phyloP scores from a whole-genome alignment of 2,888 invertebrate species.

The Melanotus villosus region DNA sequence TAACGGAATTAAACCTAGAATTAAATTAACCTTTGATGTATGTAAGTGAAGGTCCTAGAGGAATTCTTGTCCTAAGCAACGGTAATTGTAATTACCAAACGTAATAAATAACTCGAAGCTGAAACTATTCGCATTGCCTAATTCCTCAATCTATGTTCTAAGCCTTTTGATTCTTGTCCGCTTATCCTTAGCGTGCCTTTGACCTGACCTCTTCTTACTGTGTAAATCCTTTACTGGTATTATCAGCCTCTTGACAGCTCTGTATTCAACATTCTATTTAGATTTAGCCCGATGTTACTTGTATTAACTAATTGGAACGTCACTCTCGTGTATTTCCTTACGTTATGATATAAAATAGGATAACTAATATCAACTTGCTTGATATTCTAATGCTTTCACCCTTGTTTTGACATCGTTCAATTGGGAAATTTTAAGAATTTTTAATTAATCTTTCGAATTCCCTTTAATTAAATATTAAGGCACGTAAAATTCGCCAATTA shows the following conservation, averaged over 20 bases:
- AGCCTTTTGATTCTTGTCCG: constrained; percentile 18
- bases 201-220: constrained; percentile 16
- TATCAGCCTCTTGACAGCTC: constrained; percentile 14
- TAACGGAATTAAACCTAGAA: no score
- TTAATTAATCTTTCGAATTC: no score
- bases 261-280: constrained; percentile 11
- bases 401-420: no score
- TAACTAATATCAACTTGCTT: background rate
- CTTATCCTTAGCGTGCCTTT: constrained; percentile 16
- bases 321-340: background rate
- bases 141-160: constrained; percentile 10
- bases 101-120: background rate
- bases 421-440: no score
- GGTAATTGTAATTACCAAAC: no score
- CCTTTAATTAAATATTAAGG: no score
- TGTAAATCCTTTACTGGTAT: constrained; percentile 12
- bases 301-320: constrained; percentile 12
- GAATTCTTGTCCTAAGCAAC: no score
- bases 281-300: constrained; percentile 4
- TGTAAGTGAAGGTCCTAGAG: no score
- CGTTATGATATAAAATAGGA: background rate
- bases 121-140: background rate
- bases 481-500: no score
- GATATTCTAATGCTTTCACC: no score
- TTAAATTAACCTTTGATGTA: no score